phyloP scores from a whole-genome alignment of 2,888 invertebrate species.

The Caenorhabditis imperialis region DNA sequence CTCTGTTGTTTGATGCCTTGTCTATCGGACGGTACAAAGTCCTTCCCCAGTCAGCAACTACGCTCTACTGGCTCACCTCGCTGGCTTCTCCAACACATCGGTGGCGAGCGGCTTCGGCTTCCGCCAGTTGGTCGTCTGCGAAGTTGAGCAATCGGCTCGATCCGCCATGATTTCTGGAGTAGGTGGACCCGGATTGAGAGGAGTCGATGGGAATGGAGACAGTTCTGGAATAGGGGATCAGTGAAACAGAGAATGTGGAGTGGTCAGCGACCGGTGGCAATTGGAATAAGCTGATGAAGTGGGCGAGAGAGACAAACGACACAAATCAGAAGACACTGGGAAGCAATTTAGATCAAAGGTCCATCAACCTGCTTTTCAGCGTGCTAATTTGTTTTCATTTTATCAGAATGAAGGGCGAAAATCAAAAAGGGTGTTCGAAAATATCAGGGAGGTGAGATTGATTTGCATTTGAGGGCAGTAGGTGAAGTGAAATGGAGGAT shows the following conservation, averaged over 20 bases:
- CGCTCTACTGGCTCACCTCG: conserved; percentile 34
- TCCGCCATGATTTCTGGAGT: conserved; percentile 28
- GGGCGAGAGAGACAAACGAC: conserved; percentile 21
- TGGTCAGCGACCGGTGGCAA: conserved; percentile 6
- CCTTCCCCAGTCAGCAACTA: neutral
- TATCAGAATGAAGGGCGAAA: too few species aligned
- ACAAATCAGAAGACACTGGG: conserved; percentile 1
- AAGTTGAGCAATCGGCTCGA: conserved; percentile 43
- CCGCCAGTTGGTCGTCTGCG: conserved; percentile 37
- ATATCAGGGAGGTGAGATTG: neutral
- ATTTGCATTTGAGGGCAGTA: conserved; percentile 48
- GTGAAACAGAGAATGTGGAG: too few species aligned
- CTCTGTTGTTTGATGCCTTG: conserved; percentile 40
- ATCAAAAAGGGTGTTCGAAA: too few species aligned
- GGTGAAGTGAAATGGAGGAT: conserved; percentile 20
- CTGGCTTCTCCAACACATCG: conserved; percentile 53
- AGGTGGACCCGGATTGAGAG: conserved; percentile 7
- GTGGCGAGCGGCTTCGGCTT: conserved; percentile 46
- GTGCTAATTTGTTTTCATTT: too few species aligned
- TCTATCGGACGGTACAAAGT: conserved; percentile 12
- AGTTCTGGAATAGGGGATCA: conserved; percentile 7
- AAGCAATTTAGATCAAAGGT: too few species aligned
- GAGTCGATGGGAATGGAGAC: neutral
- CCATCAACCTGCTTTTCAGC: too few species aligned
- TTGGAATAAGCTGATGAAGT: conserved; percentile 14